Evolutionary conservation across 2,797 vertebrate genomes (phyloP), one percentile per base, ranked within the genome.

Genomic region (Leptoclinus maculatus): DNA sequence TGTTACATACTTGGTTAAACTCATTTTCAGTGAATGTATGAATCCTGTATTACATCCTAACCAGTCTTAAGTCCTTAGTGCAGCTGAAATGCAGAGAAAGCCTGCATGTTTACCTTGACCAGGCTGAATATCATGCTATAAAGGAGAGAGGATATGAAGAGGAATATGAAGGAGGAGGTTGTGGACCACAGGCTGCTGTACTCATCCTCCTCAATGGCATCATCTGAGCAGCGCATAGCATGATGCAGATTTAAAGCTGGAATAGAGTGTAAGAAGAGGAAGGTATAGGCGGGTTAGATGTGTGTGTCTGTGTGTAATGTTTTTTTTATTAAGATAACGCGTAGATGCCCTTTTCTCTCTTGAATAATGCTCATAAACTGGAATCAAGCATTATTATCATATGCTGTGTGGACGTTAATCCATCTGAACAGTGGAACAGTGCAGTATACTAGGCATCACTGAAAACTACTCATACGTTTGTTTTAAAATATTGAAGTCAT

Each of bases 141-240:
- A 70, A 83, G 21, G 16, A 92, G 49, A 62, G 89, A 87, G 16
- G 83, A 82, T 71, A 93, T 85, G 76, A 94, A 94, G 77, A 94
- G 89, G 5, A 91, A 87, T 76, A 93, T 86, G 82, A 90, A 92
- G 57, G 84, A 86, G 32, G 68, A 79, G 56, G 88, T 25, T 76
- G 89, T 91, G 79, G 85, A 91, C 91, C 91, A 94, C 72, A 92
- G 74, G 79, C 89, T 93, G 57, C 70, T 83, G 78, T 81, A 69
- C 25, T 93, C 91, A 32, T 93, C 92, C 7, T 88, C 89, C 38
- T 79, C 82, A 74, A 0, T 1, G 13, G 3, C n/a, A 43, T 49
- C 64, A 1, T 80, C 19, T 29, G 25, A 66, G 69, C 70, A 84
- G 68, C 21, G 53, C 39, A 69, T 13, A 65, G 25, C 19, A 51